Conservation (phyloP, 1,140 invertebrate genomes). For the Panulirus ornatus region DNA sequence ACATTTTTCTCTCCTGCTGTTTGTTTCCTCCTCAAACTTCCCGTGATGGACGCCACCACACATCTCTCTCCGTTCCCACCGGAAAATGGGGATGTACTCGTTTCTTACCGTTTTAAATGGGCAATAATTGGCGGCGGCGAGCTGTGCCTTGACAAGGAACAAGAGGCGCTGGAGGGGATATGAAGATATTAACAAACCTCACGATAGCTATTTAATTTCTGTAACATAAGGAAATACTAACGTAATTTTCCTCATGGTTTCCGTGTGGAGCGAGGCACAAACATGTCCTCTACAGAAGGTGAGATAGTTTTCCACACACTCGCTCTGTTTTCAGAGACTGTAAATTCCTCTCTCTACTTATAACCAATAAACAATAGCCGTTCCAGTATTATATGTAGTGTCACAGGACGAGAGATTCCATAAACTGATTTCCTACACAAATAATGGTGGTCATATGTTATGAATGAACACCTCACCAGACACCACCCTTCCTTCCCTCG, state of each 20-base stretch:
- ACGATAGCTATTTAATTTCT: too few species aligned
- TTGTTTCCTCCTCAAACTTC: neutral
- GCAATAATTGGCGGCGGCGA: constrained; percentile 5
- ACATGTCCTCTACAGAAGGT: too few species aligned
- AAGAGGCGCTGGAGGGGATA: constrained; percentile 67
- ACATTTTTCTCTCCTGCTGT: neutral
- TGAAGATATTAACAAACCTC: neutral
- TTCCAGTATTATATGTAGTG: constrained; percentile 22
- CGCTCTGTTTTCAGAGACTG: constrained; percentile 20
- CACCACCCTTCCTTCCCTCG: neutral
- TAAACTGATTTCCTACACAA: neutral
- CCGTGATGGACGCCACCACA: neutral
- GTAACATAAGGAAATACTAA: neutral
- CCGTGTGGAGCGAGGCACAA: neutral
- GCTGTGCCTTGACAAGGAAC: constrained; percentile 45
- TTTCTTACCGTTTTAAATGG: constrained; percentile 54
- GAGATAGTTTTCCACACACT: neutral
- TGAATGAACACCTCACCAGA: neutral
- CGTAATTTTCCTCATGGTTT: neutral
- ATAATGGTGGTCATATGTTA: neutral
- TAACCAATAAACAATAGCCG: constrained; percentile 64
- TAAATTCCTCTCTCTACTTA: neutral
- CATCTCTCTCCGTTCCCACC: neutral
- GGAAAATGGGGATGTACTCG: neutral
- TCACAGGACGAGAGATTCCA: neutral